Percentiles rank a stretch among this genome's conserved stretches.
Evolutionary conservation across 2,113 vertebrate species (phyloP).

Genomic region (Rousettus leschenaultii): DNA sequence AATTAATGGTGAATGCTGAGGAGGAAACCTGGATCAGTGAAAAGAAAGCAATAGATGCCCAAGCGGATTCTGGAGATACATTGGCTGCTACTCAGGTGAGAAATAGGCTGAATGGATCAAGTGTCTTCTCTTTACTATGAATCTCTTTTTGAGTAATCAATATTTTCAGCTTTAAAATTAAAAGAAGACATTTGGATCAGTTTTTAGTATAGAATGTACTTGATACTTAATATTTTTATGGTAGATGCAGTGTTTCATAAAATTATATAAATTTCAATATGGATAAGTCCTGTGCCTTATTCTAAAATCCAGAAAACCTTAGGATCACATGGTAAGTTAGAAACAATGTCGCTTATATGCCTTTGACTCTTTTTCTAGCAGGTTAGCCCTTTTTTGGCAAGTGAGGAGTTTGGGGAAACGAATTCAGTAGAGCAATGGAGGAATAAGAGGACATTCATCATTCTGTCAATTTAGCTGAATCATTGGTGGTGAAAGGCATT

Average conservation of each 20-base stretch:
- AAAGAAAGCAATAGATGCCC: constrained; percentile 35
- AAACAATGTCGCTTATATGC: not conserved
- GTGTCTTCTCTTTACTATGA: not conserved
- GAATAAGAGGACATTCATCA: not conserved
- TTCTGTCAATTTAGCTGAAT: not conserved
- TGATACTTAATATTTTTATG: not conserved
- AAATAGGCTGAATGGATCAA: no score
- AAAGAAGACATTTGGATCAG: not conserved
- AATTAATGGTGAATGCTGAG: constrained; percentile 68
- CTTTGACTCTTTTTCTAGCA: not conserved
- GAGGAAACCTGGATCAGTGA: constrained; percentile 68
- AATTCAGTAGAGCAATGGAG: not conserved
- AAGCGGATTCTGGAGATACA: constrained; percentile 55
- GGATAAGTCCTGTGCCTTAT: not conserved
- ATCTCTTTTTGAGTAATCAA: not conserved
- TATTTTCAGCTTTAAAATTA: not conserved
- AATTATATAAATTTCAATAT: not conserved
- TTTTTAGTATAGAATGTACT: not conserved
- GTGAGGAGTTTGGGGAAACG: not conserved
- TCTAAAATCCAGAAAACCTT: not conserved
- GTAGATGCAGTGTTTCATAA: not conserved
- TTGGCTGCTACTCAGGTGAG: constrained; percentile 67
- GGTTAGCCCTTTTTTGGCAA: not conserved
- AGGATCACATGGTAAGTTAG: not conserved
- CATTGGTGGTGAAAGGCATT: no score